phyloP scores from a whole-genome alignment of 92 coral and sea anemone genomes.

The Parazoanthus darwini region DNA sequence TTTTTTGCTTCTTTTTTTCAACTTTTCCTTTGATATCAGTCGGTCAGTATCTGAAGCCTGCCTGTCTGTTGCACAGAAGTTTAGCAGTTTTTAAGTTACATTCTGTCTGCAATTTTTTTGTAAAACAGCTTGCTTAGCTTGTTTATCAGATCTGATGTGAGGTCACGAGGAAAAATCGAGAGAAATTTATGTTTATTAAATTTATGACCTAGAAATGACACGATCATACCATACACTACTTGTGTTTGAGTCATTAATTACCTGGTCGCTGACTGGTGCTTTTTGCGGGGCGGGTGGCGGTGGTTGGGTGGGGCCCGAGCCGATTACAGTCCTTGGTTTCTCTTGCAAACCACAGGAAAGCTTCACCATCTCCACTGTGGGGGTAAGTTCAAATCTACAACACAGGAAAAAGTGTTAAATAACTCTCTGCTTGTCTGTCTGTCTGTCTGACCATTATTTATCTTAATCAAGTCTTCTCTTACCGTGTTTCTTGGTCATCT shows the following conservation, averaged over 20 bases:
- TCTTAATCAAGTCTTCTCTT: no score
- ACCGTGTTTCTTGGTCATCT: no score
- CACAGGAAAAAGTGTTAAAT: not conserved
- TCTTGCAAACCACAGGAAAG: constrained; percentile 73
- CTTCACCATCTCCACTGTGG: constrained; percentile 74
- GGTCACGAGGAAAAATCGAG: no score
- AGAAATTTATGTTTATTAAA: no score
- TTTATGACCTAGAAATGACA: no score
- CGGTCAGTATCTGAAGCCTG: not conserved
- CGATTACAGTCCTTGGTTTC: constrained; percentile 46
- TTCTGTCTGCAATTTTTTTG: not conserved
- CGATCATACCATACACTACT: not conserved
- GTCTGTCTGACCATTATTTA: no score
- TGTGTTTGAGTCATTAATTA: not conserved
- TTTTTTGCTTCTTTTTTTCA: not conserved
- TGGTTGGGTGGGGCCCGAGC: constrained; percentile 14
- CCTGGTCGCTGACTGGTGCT: not conserved
- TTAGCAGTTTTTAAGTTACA: no score
- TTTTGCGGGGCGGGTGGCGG: not conserved
- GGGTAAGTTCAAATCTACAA: constrained; percentile 65
- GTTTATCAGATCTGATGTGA: no score
- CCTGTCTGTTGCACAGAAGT: not conserved
- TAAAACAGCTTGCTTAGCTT: no score
- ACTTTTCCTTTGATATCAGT: no score
- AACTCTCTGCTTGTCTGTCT: no score